Conservation (phyloP, 2,797 vertebrate genomes). For the Hapalemur alaotrensis region DNA sequence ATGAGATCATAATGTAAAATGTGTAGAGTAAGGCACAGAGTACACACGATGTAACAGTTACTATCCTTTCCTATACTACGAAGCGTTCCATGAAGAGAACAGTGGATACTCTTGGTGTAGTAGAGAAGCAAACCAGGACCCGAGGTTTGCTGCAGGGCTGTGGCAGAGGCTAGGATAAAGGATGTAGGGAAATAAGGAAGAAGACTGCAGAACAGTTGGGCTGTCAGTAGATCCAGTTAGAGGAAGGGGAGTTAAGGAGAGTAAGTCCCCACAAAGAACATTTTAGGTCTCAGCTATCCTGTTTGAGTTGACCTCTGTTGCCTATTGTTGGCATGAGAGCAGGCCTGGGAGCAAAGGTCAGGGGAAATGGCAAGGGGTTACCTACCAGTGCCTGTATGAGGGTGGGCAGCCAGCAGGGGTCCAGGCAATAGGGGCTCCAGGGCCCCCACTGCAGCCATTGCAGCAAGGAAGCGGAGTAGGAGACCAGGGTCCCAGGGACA, state of each 20-base stretch:
- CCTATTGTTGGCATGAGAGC: not conserved
- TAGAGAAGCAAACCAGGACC: not conserved
- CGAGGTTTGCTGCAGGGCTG: not conserved
- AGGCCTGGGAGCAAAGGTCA: not conserved
- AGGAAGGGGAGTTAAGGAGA: not conserved
- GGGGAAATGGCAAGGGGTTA: not conserved
- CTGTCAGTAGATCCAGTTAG: not conserved
- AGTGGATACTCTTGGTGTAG: not conserved
- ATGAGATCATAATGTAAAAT: not conserved
- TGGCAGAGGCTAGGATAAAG: not conserved
- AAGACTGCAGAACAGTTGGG: not conserved
- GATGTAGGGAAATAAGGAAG: not conserved
- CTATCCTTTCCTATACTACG: not conserved
- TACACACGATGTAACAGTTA: not conserved
- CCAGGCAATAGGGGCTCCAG: slow-evolving; percentile 71
- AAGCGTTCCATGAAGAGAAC: not conserved
- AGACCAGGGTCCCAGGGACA: slow-evolving; percentile 75
- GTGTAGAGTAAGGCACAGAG: not conserved
- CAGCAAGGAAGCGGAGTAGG: slow-evolving; percentile 77
- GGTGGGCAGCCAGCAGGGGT: slow-evolving; percentile 73
- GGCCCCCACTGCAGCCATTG: slow-evolving; percentile 64
- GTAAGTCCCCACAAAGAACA: not conserved
- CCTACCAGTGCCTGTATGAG: slow-evolving; percentile 58
- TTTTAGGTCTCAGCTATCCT: not conserved
- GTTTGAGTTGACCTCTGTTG: not conserved